Percentiles rank a stretch among this genome's conserved stretches.
Evolutionary conservation across 2,113 vertebrate genomes (phyloP).

Genomic region (Enhydra lutris): DNA sequence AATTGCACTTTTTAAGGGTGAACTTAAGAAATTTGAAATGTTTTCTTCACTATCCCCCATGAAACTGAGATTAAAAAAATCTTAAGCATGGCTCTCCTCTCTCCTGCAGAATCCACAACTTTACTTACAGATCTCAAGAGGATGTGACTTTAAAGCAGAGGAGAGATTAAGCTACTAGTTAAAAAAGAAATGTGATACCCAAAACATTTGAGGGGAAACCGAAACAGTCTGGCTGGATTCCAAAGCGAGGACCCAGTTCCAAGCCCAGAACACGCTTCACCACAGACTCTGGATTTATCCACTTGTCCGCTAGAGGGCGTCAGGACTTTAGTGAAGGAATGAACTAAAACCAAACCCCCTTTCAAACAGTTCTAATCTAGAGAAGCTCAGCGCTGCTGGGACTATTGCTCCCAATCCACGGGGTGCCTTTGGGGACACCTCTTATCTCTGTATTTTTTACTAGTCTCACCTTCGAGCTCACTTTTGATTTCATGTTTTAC

Average conservation of each 20-base stretch:
- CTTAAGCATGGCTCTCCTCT: background rate
- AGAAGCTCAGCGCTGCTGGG: background rate
- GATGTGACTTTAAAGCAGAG: background rate
- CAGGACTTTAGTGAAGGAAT: constrained; percentile 31
- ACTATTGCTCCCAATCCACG: background rate
- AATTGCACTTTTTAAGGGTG: background rate
- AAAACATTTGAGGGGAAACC: background rate
- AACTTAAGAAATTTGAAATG: background rate
- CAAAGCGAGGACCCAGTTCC: background rate
- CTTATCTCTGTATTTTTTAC: background rate
- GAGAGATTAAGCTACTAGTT: background rate
- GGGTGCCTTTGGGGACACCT: background rate
- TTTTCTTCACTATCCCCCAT: background rate
- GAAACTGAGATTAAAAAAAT: background rate
- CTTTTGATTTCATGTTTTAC: background rate
- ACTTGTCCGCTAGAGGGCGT: constrained; percentile 48
- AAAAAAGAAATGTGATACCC: background rate
- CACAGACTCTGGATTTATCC: background rate
- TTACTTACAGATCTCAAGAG: background rate
- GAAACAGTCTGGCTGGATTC: background rate
- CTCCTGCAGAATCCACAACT: background rate
- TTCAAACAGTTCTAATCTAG: background rate
- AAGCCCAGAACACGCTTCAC: background rate
- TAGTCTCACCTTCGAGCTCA: background rate
- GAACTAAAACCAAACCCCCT: background rate